Evolutionary conservation across 30 jellyfish, hydroid and myxozoan genomes (phyloP), one percentile per base, ranked within the genome.

Genomic region (Aurelia sp.): DNA sequence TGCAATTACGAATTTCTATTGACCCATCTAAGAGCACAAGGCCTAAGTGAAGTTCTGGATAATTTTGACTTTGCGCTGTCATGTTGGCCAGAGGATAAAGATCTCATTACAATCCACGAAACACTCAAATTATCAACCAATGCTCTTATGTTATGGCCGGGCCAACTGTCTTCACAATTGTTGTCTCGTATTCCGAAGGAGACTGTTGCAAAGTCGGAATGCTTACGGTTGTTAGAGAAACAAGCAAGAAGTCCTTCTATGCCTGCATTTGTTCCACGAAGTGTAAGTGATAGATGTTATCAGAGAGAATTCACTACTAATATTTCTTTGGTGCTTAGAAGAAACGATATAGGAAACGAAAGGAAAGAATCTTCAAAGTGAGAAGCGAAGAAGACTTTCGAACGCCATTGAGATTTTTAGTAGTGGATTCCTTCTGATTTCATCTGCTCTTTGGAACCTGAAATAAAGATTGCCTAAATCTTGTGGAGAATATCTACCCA

Each of bases 1-100:
- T 91, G 88, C 67, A 91, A 91, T 66, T 91, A 72, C 82, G 93
- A 85, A 65, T 91, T 76, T 62, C 75, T 91, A n/a, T 81, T 83
- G 13, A 71, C 96, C 0, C 87, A 77, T 20, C 79, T 91, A 5
- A 79, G 81, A 68, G 96, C 97, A 0, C 65, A 81, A 13, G 89
- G 92, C 53, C 76, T 75, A 13, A 66, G 88, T 53, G 95, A 77
- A 23, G 76, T 85, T 12, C 22, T 85, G 47, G 90, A 84, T 20
- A 75, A 79, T 37, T 71, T 84, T 19, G 83, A 63, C n/a, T 48
- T 67, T 13, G 94, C 97, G 2, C 41, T 78, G 60, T 44, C 88
- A 19, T 66, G 19, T 30, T 81, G 92, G 84, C 87, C 91, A 3
- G 63, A 61, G 7, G 96, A 91, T 62, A 65, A 64, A 64, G 97